Evolutionary conservation across 1,140 invertebrate genomes (phyloP), one percentile per base, ranked within the genome.

Genomic region (Diplogasteroides magnus): DNA sequence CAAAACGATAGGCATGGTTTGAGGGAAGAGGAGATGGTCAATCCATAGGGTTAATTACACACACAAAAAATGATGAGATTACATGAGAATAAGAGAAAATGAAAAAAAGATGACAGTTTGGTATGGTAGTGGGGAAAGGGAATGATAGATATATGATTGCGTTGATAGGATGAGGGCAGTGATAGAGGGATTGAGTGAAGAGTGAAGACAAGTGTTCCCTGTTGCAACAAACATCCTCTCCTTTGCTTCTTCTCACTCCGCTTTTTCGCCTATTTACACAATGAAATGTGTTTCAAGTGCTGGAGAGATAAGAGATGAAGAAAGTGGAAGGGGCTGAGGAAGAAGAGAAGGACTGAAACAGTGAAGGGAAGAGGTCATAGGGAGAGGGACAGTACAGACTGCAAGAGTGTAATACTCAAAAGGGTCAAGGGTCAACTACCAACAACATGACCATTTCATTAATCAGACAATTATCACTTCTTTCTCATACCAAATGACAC

Each of bases 191-290:
- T 48, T 48, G 37, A 48, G 37, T 11, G 37, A 48, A 48, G 37
- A 48, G 37, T 6, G 19, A 48, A 48, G 37, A 48, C 37, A 48
- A 48, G 37, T 48, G 37, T 48, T 48, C 37, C 6, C 37, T 11
- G 37, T 48, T 48, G 37, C 37, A 48, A 48, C 19, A 48, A 6
- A 48, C 19, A 48, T 19, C 6, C 19, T 48, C 37, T 19, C 37
- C 19, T 6, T 48, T 11, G 37, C 37, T 48, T 48, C 37, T 48
- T 48, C 37, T 48, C 37, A 48, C 37, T 48, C 37, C 19, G 37
- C 37, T 48, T 48, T 48, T 48, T 48, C 37, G 37, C 37, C 37
- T 48, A 48, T 48, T 48, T 48, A 48, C 37, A 48, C 37, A 48
- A 48, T 48, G 37, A 48, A 48, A 48, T 48, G 37, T 48, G 37